Evolutionary conservation across 2,113 vertebrate genomes (phyloP).

Genomic region (Halichoeres trimaculatus): DNA sequence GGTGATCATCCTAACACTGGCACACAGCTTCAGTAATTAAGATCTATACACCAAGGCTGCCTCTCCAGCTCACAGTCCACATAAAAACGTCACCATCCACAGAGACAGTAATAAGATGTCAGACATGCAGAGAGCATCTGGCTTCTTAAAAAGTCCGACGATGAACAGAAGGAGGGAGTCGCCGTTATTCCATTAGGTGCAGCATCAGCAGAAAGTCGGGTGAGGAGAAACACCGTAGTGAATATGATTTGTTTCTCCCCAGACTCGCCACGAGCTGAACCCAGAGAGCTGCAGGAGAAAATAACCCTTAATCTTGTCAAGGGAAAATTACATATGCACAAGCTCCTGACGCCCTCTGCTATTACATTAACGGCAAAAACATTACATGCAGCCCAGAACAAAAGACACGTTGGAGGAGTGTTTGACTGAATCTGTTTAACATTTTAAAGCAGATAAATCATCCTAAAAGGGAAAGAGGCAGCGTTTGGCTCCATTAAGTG

Average conservation of each 20-base stretch:
- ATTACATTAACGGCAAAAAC: constrained; percentile 21
- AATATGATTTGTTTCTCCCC: constrained; percentile 36
- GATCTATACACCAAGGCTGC: constrained; percentile 34
- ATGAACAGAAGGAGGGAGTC: constrained; percentile 36
- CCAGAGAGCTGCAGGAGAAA: constrained; percentile 52
- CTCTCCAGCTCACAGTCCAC: constrained; percentile 26
- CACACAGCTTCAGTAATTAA: constrained; percentile 44
- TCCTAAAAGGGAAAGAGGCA: constrained; percentile 1
- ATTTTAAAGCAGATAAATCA: constrained; percentile 31
- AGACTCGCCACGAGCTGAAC: constrained; percentile 17
- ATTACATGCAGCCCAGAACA: constrained; percentile 21
- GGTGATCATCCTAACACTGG: constrained; percentile 3
- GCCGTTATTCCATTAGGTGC: constrained; percentile 48
- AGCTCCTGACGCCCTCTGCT: constrained; percentile 4
- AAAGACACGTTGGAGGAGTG: constrained; percentile 5
- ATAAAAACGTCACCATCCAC: constrained; percentile 46
- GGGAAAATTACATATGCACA: constrained; percentile 61
- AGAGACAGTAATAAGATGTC: constrained; percentile 54
- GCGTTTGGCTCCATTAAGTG: not conserved
- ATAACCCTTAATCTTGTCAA: constrained; percentile 69
- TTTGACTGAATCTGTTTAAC: not conserved
- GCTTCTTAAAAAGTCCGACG: constrained; percentile 43
- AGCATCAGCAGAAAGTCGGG: constrained; percentile 54
- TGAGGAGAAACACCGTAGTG: constrained; percentile 4
- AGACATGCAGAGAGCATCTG: constrained; percentile 53